These are phyloP conservation scores for Takifugu rubripes DNA, from an alignment of 2,797 vertebrate species.

Conservation along the genomic window DNA sequence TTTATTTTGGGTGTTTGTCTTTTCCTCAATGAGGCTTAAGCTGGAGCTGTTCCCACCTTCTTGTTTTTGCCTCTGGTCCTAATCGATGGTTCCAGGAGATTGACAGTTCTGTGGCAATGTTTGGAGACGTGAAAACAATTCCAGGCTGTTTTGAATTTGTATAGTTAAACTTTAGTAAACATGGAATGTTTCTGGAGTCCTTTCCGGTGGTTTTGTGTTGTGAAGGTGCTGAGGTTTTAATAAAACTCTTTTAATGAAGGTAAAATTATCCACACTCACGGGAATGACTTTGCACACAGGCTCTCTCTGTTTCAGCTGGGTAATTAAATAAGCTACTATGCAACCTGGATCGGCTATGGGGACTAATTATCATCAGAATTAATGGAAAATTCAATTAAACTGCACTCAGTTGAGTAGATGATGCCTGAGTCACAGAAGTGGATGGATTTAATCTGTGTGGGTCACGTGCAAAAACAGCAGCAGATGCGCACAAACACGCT, in stretches of 20 bases:
- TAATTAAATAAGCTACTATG: constrained; percentile 68
- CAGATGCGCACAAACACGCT: background rate
- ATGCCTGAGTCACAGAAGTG: constrained; percentile 55
- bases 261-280: constrained; percentile 23
- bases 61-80: constrained; percentile 3
- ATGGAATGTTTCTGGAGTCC: constrained; percentile 6
- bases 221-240: constrained; percentile 18
- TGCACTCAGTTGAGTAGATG: constrained; percentile 60
- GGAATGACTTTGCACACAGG: constrained; percentile 20
- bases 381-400: constrained; percentile 70
- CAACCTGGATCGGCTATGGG: constrained; percentile 63
- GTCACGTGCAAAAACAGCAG: background rate
- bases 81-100: constrained; percentile 21
- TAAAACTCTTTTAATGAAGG: constrained; percentile 2
- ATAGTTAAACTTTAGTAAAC: constrained; percentile 32
- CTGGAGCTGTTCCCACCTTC: constrained; percentile 10
- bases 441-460: constrained; percentile 40
- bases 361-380: constrained; percentile 72
- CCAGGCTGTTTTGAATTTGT: constrained; percentile 47
- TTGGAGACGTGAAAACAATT: constrained; percentile 40
- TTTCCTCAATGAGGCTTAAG: constrained; percentile 36
- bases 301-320: constrained; percentile 47
- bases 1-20: constrained; percentile 32
- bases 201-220: background rate
- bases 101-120: constrained; percentile 17